phyloP scores from a whole-genome alignment of 2,888 invertebrate genomes.

The Orchestes rusci region DNA sequence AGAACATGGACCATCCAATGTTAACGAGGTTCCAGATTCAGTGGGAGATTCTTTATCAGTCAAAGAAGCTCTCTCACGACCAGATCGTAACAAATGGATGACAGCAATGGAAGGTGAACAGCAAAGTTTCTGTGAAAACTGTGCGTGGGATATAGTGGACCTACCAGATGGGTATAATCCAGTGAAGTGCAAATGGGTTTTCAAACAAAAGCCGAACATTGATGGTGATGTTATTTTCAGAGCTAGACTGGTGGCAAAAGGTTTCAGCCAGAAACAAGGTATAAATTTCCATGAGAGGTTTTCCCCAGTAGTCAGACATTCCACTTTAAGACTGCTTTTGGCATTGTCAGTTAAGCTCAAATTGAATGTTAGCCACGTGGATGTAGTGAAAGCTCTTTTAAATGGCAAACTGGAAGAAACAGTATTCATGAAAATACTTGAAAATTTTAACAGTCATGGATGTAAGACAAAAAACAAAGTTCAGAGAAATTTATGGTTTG shows the following conservation, averaged over 20 bases:
- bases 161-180: constrained; percentile 21
- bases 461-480: not conserved
- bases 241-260: constrained; percentile 29
- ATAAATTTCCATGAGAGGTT: constrained; percentile 29
- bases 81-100: constrained; percentile 26
- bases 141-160: constrained; percentile 30
- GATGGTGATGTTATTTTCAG: constrained; percentile 25
- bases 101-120: constrained; percentile 31
- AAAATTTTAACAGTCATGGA: constrained; percentile 4
- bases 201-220: constrained; percentile 28
- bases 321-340: no score
- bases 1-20: constrained; percentile 26
- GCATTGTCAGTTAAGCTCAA: no score
- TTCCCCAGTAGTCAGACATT: constrained; percentile 26
- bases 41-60: constrained; percentile 20
- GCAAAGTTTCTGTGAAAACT: constrained; percentile 25
- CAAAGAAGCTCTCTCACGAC: constrained; percentile 27
- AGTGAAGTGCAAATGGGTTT: constrained; percentile 33
- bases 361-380: constrained; percentile 20
- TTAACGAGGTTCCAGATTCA: constrained; percentile 19
- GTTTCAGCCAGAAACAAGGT: constrained; percentile 26
- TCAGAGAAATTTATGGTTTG: constrained; percentile 8
- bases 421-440: constrained; percentile 5
- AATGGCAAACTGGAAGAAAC: constrained; percentile 19
- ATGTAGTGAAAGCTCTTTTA: constrained; percentile 6